Percentiles rank a stretch among this genome's conserved stretches.
Evolutionary conservation across 2,888 invertebrate species (phyloP).

Genomic region (Tachina grossa): DNA sequence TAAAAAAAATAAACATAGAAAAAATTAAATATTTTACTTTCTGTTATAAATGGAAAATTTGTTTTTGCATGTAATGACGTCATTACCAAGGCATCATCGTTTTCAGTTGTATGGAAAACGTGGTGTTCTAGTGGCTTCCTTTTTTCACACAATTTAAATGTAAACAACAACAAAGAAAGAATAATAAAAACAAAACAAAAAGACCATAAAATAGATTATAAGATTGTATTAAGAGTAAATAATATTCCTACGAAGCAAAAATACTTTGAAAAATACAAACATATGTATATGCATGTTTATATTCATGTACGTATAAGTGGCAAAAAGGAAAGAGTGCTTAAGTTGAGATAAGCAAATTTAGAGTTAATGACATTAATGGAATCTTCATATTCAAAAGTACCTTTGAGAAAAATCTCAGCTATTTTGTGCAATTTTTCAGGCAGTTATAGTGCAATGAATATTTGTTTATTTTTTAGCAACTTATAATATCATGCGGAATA

Average conservation of each 20-base stretch:
- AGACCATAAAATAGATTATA: neutral
- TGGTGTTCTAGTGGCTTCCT: constrained; percentile 57
- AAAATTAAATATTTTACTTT: neutral
- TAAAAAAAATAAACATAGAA: too few relatives aligned
- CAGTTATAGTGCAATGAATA: too few relatives aligned
- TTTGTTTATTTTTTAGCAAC: too few relatives aligned
- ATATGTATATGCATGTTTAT: too few relatives aligned
- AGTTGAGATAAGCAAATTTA: too few relatives aligned
- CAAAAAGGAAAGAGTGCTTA: too few relatives aligned
- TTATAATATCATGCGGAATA: too few relatives aligned
- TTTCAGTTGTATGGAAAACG: constrained; percentile 31
- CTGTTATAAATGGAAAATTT: constrained; percentile 22
- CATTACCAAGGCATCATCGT: constrained; percentile 70
- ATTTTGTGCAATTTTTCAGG: too few relatives aligned
- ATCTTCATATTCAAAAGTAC: too few relatives aligned
- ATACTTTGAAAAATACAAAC: neutral
- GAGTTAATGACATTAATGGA: too few relatives aligned
- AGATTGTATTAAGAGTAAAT: constrained; percentile 19
- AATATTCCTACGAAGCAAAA: neutral
- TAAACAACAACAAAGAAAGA: constrained; percentile 35
- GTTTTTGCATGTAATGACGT: constrained; percentile 69
- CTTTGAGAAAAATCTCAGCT: too few relatives aligned
- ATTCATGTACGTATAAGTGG: too few relatives aligned
- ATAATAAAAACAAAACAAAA: neutral
- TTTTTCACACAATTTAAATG: constrained; percentile 42